Conservation (phyloP, 2,113 vertebrate genomes). For the Aegotheles bennettii region DNA sequence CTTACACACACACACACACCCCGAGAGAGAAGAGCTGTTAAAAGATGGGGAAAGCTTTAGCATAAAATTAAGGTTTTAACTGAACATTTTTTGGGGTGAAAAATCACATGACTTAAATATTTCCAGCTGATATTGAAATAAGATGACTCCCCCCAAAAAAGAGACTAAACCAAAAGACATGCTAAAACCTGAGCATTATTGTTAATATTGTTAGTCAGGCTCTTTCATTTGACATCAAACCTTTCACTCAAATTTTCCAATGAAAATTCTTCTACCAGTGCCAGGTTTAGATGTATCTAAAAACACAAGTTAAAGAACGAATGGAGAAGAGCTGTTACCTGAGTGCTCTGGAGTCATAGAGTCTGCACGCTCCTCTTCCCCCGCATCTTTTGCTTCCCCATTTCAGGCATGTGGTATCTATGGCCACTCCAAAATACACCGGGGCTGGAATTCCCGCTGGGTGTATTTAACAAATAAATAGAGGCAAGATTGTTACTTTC, state of each 20-base stretch:
- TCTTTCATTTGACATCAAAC: background rate
- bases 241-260: background rate
- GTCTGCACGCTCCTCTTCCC: slow-evolving; percentile 85
- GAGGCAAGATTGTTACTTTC: background rate
- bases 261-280: background rate
- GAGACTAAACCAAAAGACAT: background rate
- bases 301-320: background rate
- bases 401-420: slow-evolving; percentile 89
- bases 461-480: background rate
- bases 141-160: rapidly evolving
- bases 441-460: slow-evolving; percentile 93
- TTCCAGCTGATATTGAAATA: background rate
- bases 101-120: background rate
- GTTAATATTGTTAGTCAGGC: background rate
- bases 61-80: background rate
- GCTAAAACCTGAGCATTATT: background rate
- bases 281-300: background rate
- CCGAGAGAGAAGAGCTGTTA: background rate
- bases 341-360: slow-evolving; percentile 87
- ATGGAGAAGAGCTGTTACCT: slow-evolving; percentile 73
- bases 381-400: slow-evolving; percentile 89
- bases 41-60: background rate
- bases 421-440: slow-evolving; percentile 89
- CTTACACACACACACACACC: background rate
- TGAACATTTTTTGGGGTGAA: background rate